Base-by-base conservation (phyloP, 2,888 invertebrate genomes). In the Andrena hattorfiana region DNA sequence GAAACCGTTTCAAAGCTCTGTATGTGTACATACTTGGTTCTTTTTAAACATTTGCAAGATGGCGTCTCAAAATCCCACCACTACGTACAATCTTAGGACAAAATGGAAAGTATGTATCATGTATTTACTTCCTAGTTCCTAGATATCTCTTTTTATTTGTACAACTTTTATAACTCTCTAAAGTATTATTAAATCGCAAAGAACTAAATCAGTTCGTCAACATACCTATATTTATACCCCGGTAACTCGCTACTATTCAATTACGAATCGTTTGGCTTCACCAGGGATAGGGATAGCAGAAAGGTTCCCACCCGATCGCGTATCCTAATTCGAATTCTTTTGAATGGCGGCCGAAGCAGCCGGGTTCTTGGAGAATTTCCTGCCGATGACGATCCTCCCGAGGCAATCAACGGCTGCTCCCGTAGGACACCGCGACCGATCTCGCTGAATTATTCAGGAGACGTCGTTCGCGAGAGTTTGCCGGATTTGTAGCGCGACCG, bases 371-470 rank as follows among this genome's bases (percentile, higher is more conserved):
- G 83, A 81, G 85, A 89, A 88, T 87, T 87, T 87, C 83, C 86
- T 62, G 79, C 79, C 69, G 75, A 74, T 69, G 82, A 69, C 72
- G 70, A 64, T 85, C 5, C 78, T 78, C 72, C 80, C 30, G 73
- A 64, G 82, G 85, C 88, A 93, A 93, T 93, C 91, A 92, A 91
- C 87, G 85, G 81, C 85, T 86, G 87, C 85, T 89, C 85, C 81
- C 88, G 90, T 85, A 86, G 89, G 89, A 91, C 89, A 89, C 88
- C 88, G 92, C 91, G 92, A 92, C 91, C 91, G 82, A 72, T 81
- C 92, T 90, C 90, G 92, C 91, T 93, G 93, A 93, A 93, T 93
- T 90, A 93, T 93, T 93, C 93, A 93, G 89, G 51, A 78, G 77
- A 67, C 81, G 85, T 87, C 84, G 81, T 78, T 84, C 90, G 91